These are phyloP conservation scores for Melanocharis versteri DNA, from an alignment of 2,113 vertebrate species.

Conservation along the genomic window DNA sequence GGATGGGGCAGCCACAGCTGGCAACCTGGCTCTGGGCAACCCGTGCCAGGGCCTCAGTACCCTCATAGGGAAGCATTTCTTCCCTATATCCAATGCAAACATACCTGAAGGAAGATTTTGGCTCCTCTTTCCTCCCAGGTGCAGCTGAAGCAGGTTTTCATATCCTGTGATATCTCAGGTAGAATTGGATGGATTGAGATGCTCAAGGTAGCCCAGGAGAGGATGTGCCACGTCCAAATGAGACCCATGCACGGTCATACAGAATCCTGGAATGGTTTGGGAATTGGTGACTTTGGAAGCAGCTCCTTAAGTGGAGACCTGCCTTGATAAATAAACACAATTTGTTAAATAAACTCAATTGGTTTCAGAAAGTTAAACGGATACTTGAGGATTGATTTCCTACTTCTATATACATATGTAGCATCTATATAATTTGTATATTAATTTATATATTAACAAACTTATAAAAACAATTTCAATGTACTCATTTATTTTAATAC, in stretches of 20 bases:
- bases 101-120: background rate
- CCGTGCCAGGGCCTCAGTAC: background rate
- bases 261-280: background rate
- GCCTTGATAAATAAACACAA: background rate
- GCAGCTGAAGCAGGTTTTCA: background rate
- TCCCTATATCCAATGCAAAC: background rate
- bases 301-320: background rate
- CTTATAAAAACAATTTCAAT: background rate
- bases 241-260: fast-evolving
- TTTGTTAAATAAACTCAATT: background rate
- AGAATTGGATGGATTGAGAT: background rate
- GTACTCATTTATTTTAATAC: background rate
- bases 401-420: background rate
- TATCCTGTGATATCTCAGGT: background rate
- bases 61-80: background rate
- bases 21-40: background rate
- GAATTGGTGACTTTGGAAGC: background rate
- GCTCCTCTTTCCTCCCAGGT: background rate
- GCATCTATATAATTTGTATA: too few relatives aligned
- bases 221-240: background rate
- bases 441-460: background rate
- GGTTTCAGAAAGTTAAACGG: background rate
- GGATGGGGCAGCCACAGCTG: background rate
- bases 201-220: background rate
- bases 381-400: background rate